Evolutionary conservation across 2,797 vertebrate species (phyloP).

Genomic region (Nyctalus aviator): DNA sequence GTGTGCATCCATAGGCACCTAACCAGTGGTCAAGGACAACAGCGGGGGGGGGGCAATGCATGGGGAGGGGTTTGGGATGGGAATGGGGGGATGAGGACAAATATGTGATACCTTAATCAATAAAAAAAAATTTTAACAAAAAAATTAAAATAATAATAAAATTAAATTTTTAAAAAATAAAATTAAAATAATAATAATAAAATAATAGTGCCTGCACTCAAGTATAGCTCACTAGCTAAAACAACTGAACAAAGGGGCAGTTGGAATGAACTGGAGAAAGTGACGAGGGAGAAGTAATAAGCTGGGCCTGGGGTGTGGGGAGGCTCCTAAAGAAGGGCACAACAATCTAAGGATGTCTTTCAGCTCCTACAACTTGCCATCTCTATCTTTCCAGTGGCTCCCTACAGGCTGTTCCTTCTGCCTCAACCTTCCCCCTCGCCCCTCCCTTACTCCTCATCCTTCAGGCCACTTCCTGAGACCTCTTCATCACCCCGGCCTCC

Average conservation of each 20-base stretch:
- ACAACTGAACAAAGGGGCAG: not conserved
- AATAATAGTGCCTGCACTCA: not conserved
- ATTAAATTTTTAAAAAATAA: no score
- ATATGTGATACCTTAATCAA: no score
- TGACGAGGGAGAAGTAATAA: not conserved
- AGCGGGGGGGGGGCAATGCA: no score
- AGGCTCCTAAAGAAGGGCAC: not conserved
- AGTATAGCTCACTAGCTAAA: slow-evolving; percentile 13
- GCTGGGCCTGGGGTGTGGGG: not conserved
- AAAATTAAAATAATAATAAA: no score
- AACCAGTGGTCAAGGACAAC: no score
- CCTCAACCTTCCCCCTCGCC: not conserved
- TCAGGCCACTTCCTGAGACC: not conserved
- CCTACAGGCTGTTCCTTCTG: not conserved
- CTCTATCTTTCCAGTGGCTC: not conserved
- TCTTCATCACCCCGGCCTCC: not conserved
- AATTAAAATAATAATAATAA: no score
- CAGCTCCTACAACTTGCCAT: not conserved
- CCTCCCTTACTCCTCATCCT: not conserved
- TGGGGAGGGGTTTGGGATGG: no score
- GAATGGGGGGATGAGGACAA: no score
- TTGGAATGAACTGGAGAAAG: not conserved
- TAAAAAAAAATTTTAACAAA: no score
- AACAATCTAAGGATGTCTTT: not conserved
- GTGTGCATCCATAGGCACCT: no score